phyloP scores from a whole-genome alignment of 2,888 invertebrate species.

The Ernsta delagoae region DNA sequence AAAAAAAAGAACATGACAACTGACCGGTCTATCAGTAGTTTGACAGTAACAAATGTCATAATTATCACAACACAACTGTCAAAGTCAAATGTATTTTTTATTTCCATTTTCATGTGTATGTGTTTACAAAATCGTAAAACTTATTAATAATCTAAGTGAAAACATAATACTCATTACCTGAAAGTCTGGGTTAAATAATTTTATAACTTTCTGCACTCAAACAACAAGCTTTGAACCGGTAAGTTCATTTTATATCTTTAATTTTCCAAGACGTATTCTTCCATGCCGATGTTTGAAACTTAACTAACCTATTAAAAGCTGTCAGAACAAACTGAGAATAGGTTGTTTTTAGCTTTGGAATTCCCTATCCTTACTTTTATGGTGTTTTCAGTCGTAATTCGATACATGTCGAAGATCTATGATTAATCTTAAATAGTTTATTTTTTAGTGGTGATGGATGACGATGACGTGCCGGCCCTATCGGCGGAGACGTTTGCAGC shows the following conservation, averaged over 20 bases:
- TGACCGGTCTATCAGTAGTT: too few relatives aligned
- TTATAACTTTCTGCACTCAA: slow-evolving; percentile 20
- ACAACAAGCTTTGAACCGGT: slow-evolving; percentile 33
- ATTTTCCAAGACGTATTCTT: slow-evolving; percentile 42
- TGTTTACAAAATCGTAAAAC: too few relatives aligned
- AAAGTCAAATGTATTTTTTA: too few relatives aligned
- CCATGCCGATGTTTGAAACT: slow-evolving; percentile 41
- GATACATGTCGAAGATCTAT: background rate
- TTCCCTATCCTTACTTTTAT: slow-evolving; percentile 23
- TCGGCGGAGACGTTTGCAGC: slow-evolving; percentile 90
- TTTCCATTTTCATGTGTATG: slow-evolving; percentile 3
- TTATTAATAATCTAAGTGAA: slow-evolving; percentile 9
- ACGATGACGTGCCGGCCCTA: slow-evolving; percentile 86
- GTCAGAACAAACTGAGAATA: slow-evolving; percentile 47
- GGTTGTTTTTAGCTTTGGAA: slow-evolving; percentile 21
- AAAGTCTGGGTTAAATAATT: background rate
- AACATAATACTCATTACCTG: slow-evolving; percentile 18
- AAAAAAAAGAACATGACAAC: too few relatives aligned
- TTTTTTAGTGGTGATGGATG: slow-evolving; percentile 53
- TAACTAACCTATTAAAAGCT: slow-evolving; percentile 72
- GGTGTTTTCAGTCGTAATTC: slow-evolving; percentile 1
- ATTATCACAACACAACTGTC: too few relatives aligned
- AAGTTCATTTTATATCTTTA: slow-evolving; percentile 47
- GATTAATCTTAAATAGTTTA: slow-evolving; percentile 8
- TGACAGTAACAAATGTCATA: too few relatives aligned